Conservation (phyloP, 2,113 vertebrate species). For the Rallus limicola region DNA sequence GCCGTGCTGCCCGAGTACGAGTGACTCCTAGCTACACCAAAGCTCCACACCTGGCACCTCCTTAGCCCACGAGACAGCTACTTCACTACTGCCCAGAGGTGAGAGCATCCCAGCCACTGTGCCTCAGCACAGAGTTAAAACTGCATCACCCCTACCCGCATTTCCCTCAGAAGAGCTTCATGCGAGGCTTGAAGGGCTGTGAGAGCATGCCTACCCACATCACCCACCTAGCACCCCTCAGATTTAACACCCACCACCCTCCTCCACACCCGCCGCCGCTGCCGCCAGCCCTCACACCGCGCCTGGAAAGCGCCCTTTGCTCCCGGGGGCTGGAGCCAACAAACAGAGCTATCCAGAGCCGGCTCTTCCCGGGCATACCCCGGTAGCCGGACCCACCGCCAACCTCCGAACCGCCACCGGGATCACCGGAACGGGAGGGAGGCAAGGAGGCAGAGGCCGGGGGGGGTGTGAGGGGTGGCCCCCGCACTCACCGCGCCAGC, state of each 20-base stretch:
- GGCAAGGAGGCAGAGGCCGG: too few relatives aligned
- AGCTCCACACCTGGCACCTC: background rate
- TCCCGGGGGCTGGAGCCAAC: background rate
- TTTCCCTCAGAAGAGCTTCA: background rate
- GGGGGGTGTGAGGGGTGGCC: too few relatives aligned
- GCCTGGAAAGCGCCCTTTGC: background rate
- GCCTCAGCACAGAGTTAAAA: fast-evolving
- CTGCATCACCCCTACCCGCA: fast-evolving
- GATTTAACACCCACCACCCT: too few relatives aligned
- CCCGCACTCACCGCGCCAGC: conserved; percentile 65
- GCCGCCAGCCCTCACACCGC: background rate
- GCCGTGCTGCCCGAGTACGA: fast-evolving
- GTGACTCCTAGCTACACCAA: fast-evolving
- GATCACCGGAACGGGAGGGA: too few relatives aligned
- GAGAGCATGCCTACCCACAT: fast-evolving
- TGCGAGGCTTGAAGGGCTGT: background rate
- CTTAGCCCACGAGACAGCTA: background rate
- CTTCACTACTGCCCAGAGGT: fast-evolving
- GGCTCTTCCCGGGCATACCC: too few relatives aligned
- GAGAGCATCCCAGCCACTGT: fast-evolving
- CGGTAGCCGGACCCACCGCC: background rate
- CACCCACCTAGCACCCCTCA: background rate
- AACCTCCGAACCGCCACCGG: background rate
- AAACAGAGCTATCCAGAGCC: too few relatives aligned
- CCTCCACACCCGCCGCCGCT: fast-evolving